Conservation (phyloP, 2,113 vertebrate species). For the Dasypus novemcinctus region DNA sequence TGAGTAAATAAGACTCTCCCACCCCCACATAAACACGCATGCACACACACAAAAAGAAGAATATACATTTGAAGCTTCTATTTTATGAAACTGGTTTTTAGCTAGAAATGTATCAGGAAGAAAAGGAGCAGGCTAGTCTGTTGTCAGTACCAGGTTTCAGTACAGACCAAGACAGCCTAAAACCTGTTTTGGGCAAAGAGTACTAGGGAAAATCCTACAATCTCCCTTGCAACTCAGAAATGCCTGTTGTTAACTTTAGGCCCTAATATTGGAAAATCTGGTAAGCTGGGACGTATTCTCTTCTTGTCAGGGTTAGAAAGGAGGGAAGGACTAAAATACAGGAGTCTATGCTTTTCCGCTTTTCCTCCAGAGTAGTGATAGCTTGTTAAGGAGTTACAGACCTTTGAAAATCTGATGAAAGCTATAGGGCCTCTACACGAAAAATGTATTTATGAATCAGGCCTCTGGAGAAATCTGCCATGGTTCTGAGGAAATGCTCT, state of each 20-base stretch:
- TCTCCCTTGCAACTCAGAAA: not conserved
- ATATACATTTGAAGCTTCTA: not conserved
- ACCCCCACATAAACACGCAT: not conserved
- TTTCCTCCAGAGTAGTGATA: constrained; percentile 2
- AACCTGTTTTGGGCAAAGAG: not conserved
- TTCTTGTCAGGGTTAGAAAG: not conserved
- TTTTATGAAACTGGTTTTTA: not conserved
- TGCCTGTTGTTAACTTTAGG: not conserved
- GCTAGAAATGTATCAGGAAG: not conserved
- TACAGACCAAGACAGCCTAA: not conserved
- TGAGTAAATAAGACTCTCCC: not conserved
- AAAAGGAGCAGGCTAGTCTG: not conserved
- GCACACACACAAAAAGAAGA: not conserved
- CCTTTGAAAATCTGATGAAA: constrained; percentile 45
- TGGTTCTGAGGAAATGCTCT: not conserved
- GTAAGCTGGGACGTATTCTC: not conserved
- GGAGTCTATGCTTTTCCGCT: not conserved
- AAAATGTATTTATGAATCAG: not conserved
- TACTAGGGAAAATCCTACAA: not conserved
- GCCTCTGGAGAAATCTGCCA: constrained; percentile 27
- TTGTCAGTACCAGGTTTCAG: not conserved
- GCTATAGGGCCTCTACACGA: not conserved
- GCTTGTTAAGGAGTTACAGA: constrained; percentile 16
- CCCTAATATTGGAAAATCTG: not conserved
- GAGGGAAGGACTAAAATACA: constrained; percentile 20